Base-by-base conservation (phyloP, 1,140 invertebrate genomes). In the Telenomus remus region DNA sequence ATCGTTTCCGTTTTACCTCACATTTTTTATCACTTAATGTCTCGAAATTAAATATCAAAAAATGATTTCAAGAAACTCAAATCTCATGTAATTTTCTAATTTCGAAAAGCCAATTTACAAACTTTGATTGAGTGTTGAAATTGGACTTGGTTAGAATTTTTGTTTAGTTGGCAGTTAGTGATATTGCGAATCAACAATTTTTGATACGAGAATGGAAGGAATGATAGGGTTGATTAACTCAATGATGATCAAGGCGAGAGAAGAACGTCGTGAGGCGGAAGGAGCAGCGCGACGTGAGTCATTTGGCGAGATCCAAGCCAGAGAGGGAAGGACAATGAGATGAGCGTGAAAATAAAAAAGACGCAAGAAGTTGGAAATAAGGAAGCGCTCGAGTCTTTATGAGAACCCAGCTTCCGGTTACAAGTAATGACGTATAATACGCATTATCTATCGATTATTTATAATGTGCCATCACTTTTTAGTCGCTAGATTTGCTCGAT, bases 351-450 rank as follows among this genome's bases (percentile, higher is more conserved):
- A n/a, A n/a, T n/a, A n/a, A 69, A 65, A 74, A 79, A 76, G 64
- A 66, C 33, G 55, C 68, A 71, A 77, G 76, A 80, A 65, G 50
- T 50, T 44, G 50, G 53, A 65, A 75, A 64, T 54, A 47, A 78
- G 61, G 65, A 65, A 64, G 65, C 13, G 50, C 49, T 27, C 16
- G 55, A 42, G 43, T 43, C 61, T 63, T 39, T 57, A 50, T 70
- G 73, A 71, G 74, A 76, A 76, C 63, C 56, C 49, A 48, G 56
- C 63, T 77, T 77, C 63, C 68, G 56, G 51, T 63, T 66, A 35
- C 19, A 59, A 53, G 63, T 49, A 63, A 53, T 61, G 49, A 71
- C 65, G 59, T 76, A 56, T 59, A 68, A 71, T 59, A 59, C 50
- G 65, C 51, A 76, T 60, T 65, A 57, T 59, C 69, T 27, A 27